Base-by-base conservation (phyloP, 2,113 vertebrate species). In the Sander lucioperca region DNA sequence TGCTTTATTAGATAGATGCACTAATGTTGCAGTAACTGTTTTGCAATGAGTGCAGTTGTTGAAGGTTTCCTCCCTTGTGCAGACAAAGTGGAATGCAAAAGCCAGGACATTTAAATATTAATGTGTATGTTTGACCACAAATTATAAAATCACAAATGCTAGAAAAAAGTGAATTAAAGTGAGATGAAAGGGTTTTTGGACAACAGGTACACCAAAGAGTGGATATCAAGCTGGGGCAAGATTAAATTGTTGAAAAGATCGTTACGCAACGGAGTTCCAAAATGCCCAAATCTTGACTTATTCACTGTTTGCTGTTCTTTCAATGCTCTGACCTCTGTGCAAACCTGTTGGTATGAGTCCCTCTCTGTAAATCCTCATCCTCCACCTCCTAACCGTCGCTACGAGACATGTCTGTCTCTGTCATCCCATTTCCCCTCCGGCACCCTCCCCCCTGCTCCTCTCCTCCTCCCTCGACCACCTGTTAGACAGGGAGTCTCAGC, bases 401-500 rank as follows among this genome's bases (percentile, higher is more conserved):
- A 33, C 36, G 8, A 80, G 75, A 84, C 83, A 23, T 33, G 88
- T 83, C 87, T 71, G 15, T 86, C 79, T 86, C 88, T 72, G 86
- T 88, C 85, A 87, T 83, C 78, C 75, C 10, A 14, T 80, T 83
- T 82, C 72, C 88, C 81, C 88, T 76, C 77, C 11, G 25, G 71
- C 77, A 13, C 64, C 21, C 3, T 25, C 13, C 66, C 15, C 23
- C 21, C 4, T 6, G 3, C 25, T 30, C 64, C n/a, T 45, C 39
- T 2, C 25, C 11, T 33, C 76, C 84, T 73, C 81, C 84, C 85
- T 48, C 76, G 86, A 92, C 92, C 93, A 93, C 93, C 92, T 95
- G 91, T 94, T 93, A 92, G 93, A 91, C 68, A 51, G 86, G 88
- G 89, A 94, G 89, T 74, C 83, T 89, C 83, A 84, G 87, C 91